Evolutionary conservation across 1,140 invertebrate species (phyloP).

Genomic region (Catajapyx aquilonaris): DNA sequence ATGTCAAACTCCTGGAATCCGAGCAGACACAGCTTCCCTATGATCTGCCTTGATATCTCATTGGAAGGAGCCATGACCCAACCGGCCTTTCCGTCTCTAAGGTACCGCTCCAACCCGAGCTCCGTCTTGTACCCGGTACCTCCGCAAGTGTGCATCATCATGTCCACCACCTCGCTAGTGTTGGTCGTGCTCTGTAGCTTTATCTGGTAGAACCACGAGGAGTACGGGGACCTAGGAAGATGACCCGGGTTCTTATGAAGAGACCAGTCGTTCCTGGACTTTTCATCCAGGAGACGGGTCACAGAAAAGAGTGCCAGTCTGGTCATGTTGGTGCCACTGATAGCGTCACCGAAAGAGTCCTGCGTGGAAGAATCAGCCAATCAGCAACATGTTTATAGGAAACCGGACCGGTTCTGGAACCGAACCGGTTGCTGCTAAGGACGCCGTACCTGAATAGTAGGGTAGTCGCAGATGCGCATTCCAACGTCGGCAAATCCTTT

Average conservation of each 20-base stretch:
- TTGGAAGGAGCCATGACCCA: too few species aligned
- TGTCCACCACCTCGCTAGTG: slow-evolving; percentile 6
- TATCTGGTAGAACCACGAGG: slow-evolving; percentile 6
- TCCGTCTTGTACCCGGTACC: background rate
- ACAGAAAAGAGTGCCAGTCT: background rate
- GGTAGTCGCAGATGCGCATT: slow-evolving; percentile 11
- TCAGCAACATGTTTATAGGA: too few species aligned
- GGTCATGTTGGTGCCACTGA: background rate
- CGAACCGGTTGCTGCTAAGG: too few species aligned
- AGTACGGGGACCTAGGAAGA: background rate
- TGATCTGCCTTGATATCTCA: too few species aligned
- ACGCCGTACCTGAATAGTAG: slow-evolving; percentile 11
- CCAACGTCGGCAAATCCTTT: slow-evolving; percentile 12
- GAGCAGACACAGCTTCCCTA: too few species aligned
- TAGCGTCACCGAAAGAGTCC: too few species aligned
- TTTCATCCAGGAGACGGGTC: too few species aligned
- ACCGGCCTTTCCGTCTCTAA: too few species aligned
- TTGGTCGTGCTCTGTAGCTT: slow-evolving; percentile 7
- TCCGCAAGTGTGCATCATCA: slow-evolving; percentile 7
- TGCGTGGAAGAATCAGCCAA: too few species aligned
- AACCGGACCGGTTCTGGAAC: too few species aligned
- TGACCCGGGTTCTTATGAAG: background rate
- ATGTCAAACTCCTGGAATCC: too few species aligned
- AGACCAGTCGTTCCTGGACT: background rate
- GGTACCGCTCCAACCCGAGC: background rate